Percentiles rank a stretch among this genome's conserved stretches.
Evolutionary conservation across 2,797 vertebrate species (phyloP).

Genomic region (Tokudaia tokunoshimensis): DNA sequence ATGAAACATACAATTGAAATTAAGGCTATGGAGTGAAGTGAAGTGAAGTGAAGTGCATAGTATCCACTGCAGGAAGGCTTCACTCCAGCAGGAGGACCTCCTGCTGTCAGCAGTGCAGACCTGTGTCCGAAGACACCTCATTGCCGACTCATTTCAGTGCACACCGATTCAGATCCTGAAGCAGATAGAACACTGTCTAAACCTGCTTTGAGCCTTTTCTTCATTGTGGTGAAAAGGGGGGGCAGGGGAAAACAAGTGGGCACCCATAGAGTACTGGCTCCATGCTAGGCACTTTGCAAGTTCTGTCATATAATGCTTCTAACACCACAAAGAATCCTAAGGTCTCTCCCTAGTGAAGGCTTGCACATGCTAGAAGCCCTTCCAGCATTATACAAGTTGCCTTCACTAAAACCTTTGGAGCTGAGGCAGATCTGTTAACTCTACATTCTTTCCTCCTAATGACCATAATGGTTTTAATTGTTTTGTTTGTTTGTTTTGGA

Average conservation of each 20-base stretch:
- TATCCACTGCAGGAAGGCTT: not conserved
- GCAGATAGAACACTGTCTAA: not conserved
- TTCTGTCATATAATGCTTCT: not conserved
- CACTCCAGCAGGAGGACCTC: not conserved
- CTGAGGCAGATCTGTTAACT: not conserved
- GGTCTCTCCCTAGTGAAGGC: not conserved
- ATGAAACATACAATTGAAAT: not conserved
- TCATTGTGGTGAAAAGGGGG: not conserved
- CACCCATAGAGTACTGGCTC: not conserved
- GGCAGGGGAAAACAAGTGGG: accelerated
- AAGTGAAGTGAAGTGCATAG: not conserved
- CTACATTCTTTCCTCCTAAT: not conserved
- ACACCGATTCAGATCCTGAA: not conserved
- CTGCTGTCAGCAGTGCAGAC: not conserved
- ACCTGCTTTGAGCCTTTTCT: not conserved
- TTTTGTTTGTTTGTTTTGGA: not conserved
- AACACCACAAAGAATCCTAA: no score
- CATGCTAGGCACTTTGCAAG: accelerated
- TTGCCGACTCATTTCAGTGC: not conserved
- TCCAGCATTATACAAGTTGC: not conserved
- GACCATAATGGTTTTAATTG: not conserved
- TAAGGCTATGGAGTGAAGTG: not conserved
- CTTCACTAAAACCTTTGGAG: not conserved
- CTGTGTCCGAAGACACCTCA: not conserved
- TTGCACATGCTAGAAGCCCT: not conserved